A percentile compares a stretch with the other conserved stretches of the same genome.
Evolutionary conservation across 2,113 vertebrate genomes (phyloP).

Genomic region (Grammomys surdaster): DNA sequence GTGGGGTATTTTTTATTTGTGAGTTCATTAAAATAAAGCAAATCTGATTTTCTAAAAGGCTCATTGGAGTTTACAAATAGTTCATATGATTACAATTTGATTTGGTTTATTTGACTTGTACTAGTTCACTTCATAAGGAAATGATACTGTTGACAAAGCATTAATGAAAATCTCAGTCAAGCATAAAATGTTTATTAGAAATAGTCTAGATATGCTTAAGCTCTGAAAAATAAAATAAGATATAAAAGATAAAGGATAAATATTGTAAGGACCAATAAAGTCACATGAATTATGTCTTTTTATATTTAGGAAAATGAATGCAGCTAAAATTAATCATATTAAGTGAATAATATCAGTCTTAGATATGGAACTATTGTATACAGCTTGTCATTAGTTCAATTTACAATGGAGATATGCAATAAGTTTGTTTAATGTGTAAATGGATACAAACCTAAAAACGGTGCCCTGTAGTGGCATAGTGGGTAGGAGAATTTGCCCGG

Average conservation of each 20-base stretch:
- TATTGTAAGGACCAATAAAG: background rate
- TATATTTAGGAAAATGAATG: background rate
- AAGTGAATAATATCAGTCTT: background rate
- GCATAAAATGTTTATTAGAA: background rate
- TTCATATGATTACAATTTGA: background rate
- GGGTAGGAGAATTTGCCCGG: background rate
- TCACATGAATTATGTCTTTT: background rate
- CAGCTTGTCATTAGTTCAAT: background rate
- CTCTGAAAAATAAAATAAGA: background rate
- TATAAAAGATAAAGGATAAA: background rate
- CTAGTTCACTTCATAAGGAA: background rate
- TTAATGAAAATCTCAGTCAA: background rate
- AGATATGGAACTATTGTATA: background rate
- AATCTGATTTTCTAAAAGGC: background rate
- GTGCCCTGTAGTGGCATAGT: background rate
- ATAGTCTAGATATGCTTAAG: background rate
- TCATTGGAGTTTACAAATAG: background rate
- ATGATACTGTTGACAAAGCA: background rate
- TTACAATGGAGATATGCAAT: background rate
- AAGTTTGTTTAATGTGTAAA: background rate
- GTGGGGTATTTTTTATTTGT: background rate
- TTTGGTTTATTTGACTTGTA: background rate
- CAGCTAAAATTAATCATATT: background rate
- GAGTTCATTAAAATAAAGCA: background rate
- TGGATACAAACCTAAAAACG: background rate